Percentiles rank a stretch among this genome's conserved stretches.
phyloP scores from a whole-genome alignment of 2,797 vertebrate genomes.

The Okamejei kenojei region DNA sequence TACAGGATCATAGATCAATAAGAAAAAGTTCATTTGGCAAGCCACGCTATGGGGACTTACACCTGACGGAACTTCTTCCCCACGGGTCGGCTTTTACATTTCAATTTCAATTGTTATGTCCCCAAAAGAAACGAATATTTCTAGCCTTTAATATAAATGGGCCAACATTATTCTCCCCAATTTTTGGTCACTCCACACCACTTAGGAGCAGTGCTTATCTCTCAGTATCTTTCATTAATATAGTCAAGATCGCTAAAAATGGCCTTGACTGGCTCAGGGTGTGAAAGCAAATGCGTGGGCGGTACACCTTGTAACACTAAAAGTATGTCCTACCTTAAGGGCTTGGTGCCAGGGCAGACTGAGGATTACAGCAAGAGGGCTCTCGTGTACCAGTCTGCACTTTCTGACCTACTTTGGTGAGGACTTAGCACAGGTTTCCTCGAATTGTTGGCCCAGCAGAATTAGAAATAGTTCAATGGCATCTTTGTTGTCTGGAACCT shows the following conservation, averaged over 20 bases:
- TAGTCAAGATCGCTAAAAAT: neutral
- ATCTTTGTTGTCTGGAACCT: neutral
- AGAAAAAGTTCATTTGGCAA: neutral
- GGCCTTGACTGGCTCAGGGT: neutral
- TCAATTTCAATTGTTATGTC: neutral
- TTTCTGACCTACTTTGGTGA: neutral
- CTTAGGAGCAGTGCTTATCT: neutral
- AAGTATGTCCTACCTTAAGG: neutral
- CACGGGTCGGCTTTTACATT: neutral
- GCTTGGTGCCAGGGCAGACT: neutral
- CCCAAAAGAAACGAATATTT: neutral
- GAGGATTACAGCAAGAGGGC: slow-evolving; percentile 24
- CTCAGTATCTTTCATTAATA: neutral
- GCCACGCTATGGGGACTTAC: neutral
- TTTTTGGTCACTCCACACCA: too few relatives aligned
- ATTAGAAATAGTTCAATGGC: neutral
- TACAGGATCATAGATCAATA: neutral
- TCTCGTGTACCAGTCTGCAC: neutral
- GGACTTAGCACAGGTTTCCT: neutral
- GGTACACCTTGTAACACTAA: neutral
- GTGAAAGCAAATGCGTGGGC: too few relatives aligned
- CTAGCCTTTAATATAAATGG: neutral
- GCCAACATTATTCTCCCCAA: neutral
- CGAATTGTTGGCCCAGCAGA: neutral
- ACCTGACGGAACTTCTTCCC: neutral